Conservation (phyloP, 2,888 invertebrate genomes). For the Drosophila demipolita region DNA sequence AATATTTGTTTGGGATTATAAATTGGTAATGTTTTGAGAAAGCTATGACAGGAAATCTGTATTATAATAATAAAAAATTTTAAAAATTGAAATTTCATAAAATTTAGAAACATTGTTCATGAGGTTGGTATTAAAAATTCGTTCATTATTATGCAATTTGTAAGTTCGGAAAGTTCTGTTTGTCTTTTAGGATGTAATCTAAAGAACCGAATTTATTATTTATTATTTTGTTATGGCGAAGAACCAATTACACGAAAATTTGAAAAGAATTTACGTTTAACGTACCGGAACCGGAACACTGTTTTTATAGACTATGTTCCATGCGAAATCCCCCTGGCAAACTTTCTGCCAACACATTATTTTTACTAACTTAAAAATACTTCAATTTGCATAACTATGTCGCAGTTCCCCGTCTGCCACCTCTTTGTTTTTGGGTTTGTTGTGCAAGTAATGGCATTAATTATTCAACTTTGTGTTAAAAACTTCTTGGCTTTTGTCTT, state of each 20-base stretch:
- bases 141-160: background rate
- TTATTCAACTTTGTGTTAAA: conserved; percentile 66
- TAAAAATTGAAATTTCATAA: background rate
- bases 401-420: background rate
- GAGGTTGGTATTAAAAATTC: background rate
- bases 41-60: background rate
- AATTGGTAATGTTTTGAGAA: background rate
- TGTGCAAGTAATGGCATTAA: conserved; percentile 57
- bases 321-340: background rate
- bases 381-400: conserved; percentile 27
- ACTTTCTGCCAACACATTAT: background rate
- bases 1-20: background rate
- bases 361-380: conserved; percentile 25
- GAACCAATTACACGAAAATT: background rate
- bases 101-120: background rate
- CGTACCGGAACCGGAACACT: background rate
- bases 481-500: conserved; percentile 56
- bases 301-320: background rate
- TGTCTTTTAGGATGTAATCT: background rate
- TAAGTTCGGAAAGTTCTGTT: background rate
- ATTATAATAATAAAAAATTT: background rate
- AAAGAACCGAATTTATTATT: background rate
- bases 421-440: background rate
- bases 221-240: background rate
- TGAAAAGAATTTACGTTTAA: background rate